A percentile compares a stretch with the other conserved stretches of the same genome.
Evolutionary conservation across 2,797 vertebrate species (phyloP).

Genomic region (Carduelis carduelis): DNA sequence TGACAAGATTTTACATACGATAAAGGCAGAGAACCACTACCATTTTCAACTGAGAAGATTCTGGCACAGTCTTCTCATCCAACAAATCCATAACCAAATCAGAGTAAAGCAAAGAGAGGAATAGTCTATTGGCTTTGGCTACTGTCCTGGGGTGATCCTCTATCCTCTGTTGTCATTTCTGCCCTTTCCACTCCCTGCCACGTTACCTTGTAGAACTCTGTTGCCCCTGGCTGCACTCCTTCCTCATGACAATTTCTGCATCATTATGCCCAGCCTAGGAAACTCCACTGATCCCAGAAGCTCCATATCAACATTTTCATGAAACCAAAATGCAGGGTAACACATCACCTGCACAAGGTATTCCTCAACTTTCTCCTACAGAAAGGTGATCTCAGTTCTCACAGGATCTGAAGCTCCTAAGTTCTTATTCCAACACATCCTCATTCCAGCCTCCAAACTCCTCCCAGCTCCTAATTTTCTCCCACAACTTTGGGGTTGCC

Average conservation of each 20-base stretch:
- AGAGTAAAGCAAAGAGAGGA: not conserved
- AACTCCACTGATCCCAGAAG: not conserved
- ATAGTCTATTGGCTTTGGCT: not conserved
- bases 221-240: not conserved
- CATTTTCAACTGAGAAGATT: not conserved
- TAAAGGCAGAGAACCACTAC: not conserved
- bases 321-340: not conserved
- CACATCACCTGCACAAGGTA: not conserved
- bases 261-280: not conserved
- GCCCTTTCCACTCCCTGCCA: fast-evolving
- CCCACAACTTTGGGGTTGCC: not conserved
- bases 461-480: not conserved
- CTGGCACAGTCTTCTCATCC: not conserved
- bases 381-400: not conserved
- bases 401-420: not conserved
- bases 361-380: not conserved
- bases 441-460: not conserved
- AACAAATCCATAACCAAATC: not conserved
- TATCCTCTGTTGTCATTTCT: not conserved
- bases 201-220: not conserved
- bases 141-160: not conserved
- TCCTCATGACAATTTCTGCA: not conserved
- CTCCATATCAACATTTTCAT: not conserved
- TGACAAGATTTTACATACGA: not conserved
- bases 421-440: not conserved